These are phyloP conservation scores for Drosophila vallismaia DNA, from an alignment of 2,888 invertebrate species.

Conservation along the genomic window DNA sequence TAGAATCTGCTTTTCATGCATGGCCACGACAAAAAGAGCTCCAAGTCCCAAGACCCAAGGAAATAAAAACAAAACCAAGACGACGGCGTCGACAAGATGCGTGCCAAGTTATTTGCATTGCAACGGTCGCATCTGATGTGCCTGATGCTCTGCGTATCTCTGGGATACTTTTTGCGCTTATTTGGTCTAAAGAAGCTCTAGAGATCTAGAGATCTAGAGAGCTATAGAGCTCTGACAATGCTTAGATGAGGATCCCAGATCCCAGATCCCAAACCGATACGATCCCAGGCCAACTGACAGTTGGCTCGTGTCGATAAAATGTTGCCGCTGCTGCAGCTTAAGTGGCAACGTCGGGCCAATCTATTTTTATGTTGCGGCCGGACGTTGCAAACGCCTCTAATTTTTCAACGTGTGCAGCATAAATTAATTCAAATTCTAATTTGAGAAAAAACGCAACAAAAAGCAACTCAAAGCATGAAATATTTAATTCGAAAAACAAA, in stretches of 20 bases:
- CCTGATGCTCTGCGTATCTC: conserved; percentile 28
- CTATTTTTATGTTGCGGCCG: conserved; percentile 63
- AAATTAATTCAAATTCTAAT: conserved; percentile 39
- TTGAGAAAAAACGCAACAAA: conserved; percentile 5
- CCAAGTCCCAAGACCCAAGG: background rate
- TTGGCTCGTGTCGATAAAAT: conserved; percentile 78
- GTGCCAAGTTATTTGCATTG: conserved; percentile 78
- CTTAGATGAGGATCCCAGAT: conserved; percentile 56
- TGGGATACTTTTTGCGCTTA: conserved; percentile 67
- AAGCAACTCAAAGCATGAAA: conserved; percentile 10
- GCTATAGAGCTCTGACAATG: conserved; percentile 68
- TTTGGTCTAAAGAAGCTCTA: conserved; percentile 76
- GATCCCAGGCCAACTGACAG: conserved; percentile 57
- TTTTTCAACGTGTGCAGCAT: conserved; percentile 51
- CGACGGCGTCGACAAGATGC: conserved; percentile 45
- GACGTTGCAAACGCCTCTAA: conserved; percentile 44
- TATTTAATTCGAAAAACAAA: conserved; percentile 25
- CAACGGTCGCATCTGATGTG: background rate
- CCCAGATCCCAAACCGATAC: conserved; percentile 40
- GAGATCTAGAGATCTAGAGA: conserved; percentile 51
- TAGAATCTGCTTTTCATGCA: conserved; percentile 75
- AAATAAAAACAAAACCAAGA: conserved; percentile 32
- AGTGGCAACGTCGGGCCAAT: conserved; percentile 51
- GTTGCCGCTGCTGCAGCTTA: conserved; percentile 45
- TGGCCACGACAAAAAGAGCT: conserved; percentile 58